Percentiles rank a stretch among this genome's conserved stretches.
These are phyloP conservation scores for Tetramorium bicarinatum DNA, from an alignment of 2,888 invertebrate genomes.

Conservation along the genomic window DNA sequence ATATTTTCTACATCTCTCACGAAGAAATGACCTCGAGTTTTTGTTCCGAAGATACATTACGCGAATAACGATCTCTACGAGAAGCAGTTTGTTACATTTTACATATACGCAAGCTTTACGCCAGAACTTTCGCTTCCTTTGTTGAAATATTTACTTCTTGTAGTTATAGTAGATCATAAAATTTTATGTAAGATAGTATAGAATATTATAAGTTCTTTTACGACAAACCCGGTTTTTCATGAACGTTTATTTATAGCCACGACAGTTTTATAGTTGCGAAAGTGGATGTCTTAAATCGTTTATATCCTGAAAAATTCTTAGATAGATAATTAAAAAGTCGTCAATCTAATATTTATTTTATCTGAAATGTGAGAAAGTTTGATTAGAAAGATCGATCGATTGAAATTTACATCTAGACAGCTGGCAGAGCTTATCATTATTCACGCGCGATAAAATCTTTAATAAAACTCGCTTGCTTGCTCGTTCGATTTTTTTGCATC, in stretches of 20 bases:
- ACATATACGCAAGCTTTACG: neutral
- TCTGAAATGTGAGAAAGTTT: neutral
- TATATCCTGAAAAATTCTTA: neutral
- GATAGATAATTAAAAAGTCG: neutral
- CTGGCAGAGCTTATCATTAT: neutral
- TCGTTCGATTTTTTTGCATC: neutral
- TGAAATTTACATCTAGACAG: neutral
- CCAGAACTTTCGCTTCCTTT: constrained; percentile 1
- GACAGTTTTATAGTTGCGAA: neutral
- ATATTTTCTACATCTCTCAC: neutral
- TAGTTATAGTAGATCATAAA: neutral
- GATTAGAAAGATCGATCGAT: neutral
- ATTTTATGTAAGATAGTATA: constrained; percentile 7
- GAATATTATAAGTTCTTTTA: constrained; percentile 5
- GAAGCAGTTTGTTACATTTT: neutral
- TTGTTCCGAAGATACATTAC: neutral
- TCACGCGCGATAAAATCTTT: constrained; percentile 21
- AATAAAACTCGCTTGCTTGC: constrained; percentile 10
- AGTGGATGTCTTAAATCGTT: neutral
- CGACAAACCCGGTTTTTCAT: neutral
- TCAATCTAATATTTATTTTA: neutral
- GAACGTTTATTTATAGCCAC: neutral
- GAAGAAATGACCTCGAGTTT: neutral
- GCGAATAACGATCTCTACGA: neutral
- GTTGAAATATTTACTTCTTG: constrained; percentile 7